Conservation (phyloP, 2,797 vertebrate species). For the Anabas testudineus region DNA sequence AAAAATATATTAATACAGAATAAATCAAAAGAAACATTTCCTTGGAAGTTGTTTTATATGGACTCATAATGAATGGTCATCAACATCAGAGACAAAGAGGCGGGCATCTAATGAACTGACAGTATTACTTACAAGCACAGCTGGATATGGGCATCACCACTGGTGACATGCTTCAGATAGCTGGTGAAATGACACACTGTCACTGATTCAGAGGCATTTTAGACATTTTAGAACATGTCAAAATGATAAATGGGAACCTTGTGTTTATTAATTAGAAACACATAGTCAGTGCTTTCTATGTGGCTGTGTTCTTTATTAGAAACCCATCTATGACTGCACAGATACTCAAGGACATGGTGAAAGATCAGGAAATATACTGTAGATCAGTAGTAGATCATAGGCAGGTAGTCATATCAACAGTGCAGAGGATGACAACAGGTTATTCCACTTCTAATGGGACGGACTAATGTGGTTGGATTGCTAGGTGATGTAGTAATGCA, state of each 20-base stretch:
- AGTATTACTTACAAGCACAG: slow-evolving; percentile 23
- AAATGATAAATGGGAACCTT: slow-evolving; percentile 23
- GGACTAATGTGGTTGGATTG: neutral
- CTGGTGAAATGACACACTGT: slow-evolving; percentile 31
- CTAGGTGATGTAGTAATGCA: neutral
- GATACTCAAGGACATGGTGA: neutral
- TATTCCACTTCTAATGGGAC: neutral
- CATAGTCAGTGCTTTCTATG: slow-evolving; percentile 31
- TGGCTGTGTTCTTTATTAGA: slow-evolving; percentile 33
- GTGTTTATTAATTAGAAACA: slow-evolving; percentile 21
- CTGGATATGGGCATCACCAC: slow-evolving; percentile 26
- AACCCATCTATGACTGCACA: slow-evolving; percentile 12
- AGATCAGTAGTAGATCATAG: no score
- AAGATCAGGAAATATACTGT: neutral
- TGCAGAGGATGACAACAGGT: no score
- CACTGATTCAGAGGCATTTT: slow-evolving; percentile 18
- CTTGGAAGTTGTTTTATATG: slow-evolving; percentile 14
- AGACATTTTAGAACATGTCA: slow-evolving; percentile 20
- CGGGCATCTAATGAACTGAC: slow-evolving; percentile 26
- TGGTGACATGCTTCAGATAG: slow-evolving; percentile 40
- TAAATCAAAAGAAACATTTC: neutral
- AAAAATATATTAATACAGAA: slow-evolving; percentile 18
- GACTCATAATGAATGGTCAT: slow-evolving; percentile 16
- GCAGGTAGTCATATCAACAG: no score
- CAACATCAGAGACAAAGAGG: slow-evolving; percentile 31